A percentile compares a stretch with the other conserved stretches of the same genome.
phyloP scores from a whole-genome alignment of 2,797 vertebrate species.

The Poecilia gillii region DNA sequence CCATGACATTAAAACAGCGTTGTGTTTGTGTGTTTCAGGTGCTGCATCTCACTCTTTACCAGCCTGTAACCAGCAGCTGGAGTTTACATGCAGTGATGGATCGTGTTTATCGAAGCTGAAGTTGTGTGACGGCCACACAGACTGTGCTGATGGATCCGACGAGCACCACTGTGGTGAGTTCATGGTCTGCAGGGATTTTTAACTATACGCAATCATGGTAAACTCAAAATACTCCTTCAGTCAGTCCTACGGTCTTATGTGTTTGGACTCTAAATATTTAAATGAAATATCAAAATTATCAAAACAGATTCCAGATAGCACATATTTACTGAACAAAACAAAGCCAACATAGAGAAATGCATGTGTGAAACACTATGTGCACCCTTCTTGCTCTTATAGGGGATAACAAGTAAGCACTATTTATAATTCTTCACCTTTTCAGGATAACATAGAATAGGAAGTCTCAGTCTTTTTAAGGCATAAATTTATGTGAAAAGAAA shows the following conservation, averaged over 20 bases:
- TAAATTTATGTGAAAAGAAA: neutral
- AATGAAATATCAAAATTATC: neutral
- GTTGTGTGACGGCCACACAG: constrained; percentile 77
- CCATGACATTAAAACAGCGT: neutral
- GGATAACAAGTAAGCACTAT: neutral
- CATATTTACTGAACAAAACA: neutral
- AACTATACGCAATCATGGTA: neutral
- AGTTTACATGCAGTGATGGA: constrained; percentile 74
- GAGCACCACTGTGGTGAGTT: constrained; percentile 81
- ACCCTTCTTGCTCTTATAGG: neutral
- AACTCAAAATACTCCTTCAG: neutral
- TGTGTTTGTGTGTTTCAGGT: constrained; percentile 13
- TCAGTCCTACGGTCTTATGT: neutral
- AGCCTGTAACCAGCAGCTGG: constrained; percentile 37
- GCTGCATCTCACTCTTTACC: constrained; percentile 27
- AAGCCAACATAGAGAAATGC: neutral
- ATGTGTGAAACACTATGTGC: neutral
- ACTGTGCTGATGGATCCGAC: constrained; percentile 82
- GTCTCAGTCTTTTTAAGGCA: neutral
- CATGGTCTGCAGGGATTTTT: neutral
- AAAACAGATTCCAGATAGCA: neutral
- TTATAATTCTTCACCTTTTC: neutral
- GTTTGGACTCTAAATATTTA: neutral
- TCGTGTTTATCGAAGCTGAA: constrained; percentile 59
- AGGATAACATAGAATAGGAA: neutral